Evolutionary conservation across 1,140 invertebrate genomes (phyloP).

Genomic region (Episyrphus balteatus): DNA sequence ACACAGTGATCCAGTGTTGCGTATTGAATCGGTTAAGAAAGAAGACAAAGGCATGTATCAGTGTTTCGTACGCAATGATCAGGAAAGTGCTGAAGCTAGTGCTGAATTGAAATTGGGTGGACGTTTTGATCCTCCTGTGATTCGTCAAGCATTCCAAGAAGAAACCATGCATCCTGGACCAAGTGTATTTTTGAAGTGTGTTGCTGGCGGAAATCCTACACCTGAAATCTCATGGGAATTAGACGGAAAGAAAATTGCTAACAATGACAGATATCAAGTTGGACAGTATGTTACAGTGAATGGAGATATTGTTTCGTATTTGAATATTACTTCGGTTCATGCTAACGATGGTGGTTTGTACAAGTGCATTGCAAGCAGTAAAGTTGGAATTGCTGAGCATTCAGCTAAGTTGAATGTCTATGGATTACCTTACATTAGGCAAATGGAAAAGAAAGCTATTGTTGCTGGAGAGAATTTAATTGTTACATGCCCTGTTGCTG

Average conservation of each 20-base stretch:
- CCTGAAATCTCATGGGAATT: constrained; percentile 92
- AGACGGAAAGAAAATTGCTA: constrained; percentile 73
- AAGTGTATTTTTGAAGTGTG: constrained; percentile 70
- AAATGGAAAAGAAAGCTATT: constrained; percentile 89
- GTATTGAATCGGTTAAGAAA: constrained; percentile 82
- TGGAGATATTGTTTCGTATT: constrained; percentile 85
- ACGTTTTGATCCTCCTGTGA: constrained; percentile 80
- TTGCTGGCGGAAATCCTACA: constrained; percentile 67
- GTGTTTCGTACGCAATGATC: constrained; percentile 87
- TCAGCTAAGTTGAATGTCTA: constrained; percentile 83
- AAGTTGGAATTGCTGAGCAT: constrained; percentile 80
- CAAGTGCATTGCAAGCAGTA: constrained; percentile 82
- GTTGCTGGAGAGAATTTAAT: constrained; percentile 82
- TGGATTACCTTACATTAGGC: constrained; percentile 76
- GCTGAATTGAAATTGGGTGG: constrained; percentile 88
- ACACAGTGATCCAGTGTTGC: constrained; percentile 63
- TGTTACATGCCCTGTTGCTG: constrained; percentile 86
- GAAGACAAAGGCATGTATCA: constrained; percentile 97
- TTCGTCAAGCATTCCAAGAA: constrained; percentile 73
- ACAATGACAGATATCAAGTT: constrained; percentile 63
- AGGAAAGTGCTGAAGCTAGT: constrained; percentile 84
- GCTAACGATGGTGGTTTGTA: constrained; percentile 91
- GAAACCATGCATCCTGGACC: constrained; percentile 80
- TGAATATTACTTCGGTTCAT: constrained; percentile 85
- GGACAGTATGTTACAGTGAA: constrained; percentile 79